A percentile compares a stretch with the other conserved stretches of the same genome.
These are phyloP conservation scores for Spatulosminthurus flaviceps DNA, from an alignment of 2,888 invertebrate genomes.

Conservation along the genomic window DNA sequence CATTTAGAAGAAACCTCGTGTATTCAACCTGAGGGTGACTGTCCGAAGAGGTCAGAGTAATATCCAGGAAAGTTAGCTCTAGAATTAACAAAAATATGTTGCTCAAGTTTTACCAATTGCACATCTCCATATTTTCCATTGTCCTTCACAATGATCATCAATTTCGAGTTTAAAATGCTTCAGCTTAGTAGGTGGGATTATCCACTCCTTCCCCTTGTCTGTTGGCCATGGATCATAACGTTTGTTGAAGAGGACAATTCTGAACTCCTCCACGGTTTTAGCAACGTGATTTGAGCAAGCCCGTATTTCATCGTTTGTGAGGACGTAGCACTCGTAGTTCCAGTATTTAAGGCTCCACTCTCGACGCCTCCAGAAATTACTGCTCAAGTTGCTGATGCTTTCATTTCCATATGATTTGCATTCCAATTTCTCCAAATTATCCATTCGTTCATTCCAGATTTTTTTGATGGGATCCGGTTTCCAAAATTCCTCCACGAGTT, in stretches of 20 bases:
- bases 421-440: not conserved
- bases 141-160: conserved; percentile 35
- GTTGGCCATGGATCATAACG: conserved; percentile 14
- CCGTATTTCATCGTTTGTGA: not conserved
- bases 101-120: no score
- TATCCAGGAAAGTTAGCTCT: not conserved
- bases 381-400: not conserved
- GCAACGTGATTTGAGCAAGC: not conserved
- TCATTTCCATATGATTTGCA: not conserved
- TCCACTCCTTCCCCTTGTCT: not conserved
- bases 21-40: no score
- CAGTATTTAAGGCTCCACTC: not conserved
- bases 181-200: not conserved
- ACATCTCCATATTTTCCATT: no score
- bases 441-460: not conserved
- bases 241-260: conserved; percentile 4
- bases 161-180: conserved; percentile 10
- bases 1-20: not conserved
- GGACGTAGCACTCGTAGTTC: not conserved
- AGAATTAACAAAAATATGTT: not conserved
- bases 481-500: not conserved
- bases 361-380: no score
- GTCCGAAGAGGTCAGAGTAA: not conserved
- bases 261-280: not conserved
- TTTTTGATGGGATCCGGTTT: not conserved